Evolutionary conservation across 2,888 invertebrate genomes (phyloP), one percentile per base, ranked within the genome.

Genomic region (Scaptomyza caliginosa): DNA sequence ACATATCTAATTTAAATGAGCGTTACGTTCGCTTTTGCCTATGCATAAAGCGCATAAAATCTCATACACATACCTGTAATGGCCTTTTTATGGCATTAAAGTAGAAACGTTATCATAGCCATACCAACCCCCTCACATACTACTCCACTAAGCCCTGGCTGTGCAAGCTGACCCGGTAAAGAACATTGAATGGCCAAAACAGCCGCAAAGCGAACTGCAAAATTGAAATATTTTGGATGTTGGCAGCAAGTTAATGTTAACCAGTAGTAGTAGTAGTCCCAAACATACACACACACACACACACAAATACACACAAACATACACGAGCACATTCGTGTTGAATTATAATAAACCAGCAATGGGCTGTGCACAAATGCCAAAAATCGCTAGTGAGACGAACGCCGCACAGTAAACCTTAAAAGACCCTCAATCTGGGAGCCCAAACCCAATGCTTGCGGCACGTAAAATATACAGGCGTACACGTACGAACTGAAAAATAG

Each of bases 341-440:
- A 81, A 86, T 81, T 81, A 81, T 81, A 81, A 81, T 83, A 81
- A 79, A 86, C 77, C 80, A 86, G 83, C 77, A 76, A 86, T 70
- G 78, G 82, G 62, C 84, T 71, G 71, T 77, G 54, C 67, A 60
- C 67, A 80, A 80, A 85, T 80, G 68, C 81, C 86, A 86, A 84
- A 83, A 86, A 86, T 86, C 86, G 77, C 74, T 74, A 74, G 79
- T 77, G 75, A 66, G 76, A 71, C 65, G 52, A 63, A 55, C 38
- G 24, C 40, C 28, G 45, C 55, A 60, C 58, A 32, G 57, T 50
- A 56, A 68, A 64, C 62, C 69, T 40, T 24, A 23, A 45, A 28
- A 30, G 39, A 11, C 39, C 24, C 36, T 42, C 28, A 30, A 38
- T 30, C 32, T 36, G 26, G 51, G 24, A 24, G 16, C 26, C 34